These are phyloP conservation scores for Cephalopholis sonnerati DNA, from an alignment of 2,113 vertebrate species.

Conservation along the genomic window DNA sequence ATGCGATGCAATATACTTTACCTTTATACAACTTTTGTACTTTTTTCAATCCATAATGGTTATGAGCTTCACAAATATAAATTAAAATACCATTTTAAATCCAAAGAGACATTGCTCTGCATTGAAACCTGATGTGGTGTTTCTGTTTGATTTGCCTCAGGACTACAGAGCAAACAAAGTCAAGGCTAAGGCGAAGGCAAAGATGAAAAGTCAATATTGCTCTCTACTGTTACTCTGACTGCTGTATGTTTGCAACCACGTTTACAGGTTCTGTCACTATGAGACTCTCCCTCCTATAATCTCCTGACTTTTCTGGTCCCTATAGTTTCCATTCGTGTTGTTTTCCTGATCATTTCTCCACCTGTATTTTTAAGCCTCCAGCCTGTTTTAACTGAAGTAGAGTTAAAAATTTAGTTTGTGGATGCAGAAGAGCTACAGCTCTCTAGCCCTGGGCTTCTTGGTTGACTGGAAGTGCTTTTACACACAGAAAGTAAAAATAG, in stretches of 20 bases:
- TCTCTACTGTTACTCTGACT: background rate
- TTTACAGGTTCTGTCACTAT: background rate
- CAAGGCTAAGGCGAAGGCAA: background rate
- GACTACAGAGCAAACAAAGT: conserved; percentile 39
- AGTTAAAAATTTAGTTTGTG: background rate
- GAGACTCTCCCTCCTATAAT: background rate
- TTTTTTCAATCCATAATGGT: background rate
- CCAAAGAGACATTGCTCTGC: background rate
- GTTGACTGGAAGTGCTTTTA: background rate
- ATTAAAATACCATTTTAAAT: background rate
- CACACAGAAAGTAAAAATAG: conserved; percentile 1
- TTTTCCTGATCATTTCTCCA: background rate
- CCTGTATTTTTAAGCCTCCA: background rate
- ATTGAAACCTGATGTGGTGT: background rate
- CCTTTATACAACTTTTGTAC: too few species aligned
- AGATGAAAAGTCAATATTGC: conserved; percentile 46
- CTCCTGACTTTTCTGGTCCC: background rate
- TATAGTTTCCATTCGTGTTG: background rate
- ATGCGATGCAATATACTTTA: too few species aligned
- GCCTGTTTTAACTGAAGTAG: background rate
- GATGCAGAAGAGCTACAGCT: background rate
- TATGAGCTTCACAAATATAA: background rate
- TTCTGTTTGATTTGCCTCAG: background rate
- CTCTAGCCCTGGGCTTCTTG: background rate
- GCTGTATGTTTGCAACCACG: background rate